Percentiles rank a stretch among this genome's conserved stretches.
Conservation (phyloP, 1,140 invertebrate genomes). For the Papilio polytes region DNA sequence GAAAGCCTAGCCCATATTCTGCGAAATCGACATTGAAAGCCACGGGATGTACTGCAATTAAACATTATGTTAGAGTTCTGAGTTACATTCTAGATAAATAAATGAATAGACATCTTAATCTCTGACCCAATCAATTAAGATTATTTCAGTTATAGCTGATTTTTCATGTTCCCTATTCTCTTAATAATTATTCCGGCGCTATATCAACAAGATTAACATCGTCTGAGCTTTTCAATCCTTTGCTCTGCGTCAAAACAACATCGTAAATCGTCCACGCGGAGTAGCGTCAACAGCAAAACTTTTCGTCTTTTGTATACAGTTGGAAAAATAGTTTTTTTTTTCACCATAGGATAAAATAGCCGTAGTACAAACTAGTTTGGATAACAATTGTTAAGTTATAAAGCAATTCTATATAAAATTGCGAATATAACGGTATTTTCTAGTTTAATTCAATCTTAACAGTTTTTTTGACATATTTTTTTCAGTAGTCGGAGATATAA, state of each 20-base stretch:
- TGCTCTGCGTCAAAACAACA: conserved; percentile 15
- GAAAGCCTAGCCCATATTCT: too few species aligned
- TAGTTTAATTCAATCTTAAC: neutral
- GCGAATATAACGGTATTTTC: neutral
- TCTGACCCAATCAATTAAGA: neutral
- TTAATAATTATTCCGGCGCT: neutral
- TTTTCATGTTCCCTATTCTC: neutral
- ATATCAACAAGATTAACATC: conserved; percentile 28
- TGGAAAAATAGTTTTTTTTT: conserved; percentile 21
- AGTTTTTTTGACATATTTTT: too few species aligned
- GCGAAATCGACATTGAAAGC: too few species aligned
- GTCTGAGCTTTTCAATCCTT: conserved; percentile 22
- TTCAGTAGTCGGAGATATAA: too few species aligned
- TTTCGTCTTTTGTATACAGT: conserved; percentile 24
- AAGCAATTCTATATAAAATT: neutral
- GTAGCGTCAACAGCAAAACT: conserved; percentile 25
- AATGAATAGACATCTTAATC: neutral
- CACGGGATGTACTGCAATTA: too few species aligned
- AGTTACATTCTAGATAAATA: too few species aligned
- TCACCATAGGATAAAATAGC: neutral
- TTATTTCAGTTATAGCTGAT: neutral
- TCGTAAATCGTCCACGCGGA: conserved; percentile 9
- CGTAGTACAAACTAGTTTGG: conserved; percentile 12
- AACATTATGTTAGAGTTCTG: too few species aligned
- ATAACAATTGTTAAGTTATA: conserved; percentile 25